Evolutionary conservation across 2,113 vertebrate genomes (phyloP).

Genomic region (Grallaria varia): DNA sequence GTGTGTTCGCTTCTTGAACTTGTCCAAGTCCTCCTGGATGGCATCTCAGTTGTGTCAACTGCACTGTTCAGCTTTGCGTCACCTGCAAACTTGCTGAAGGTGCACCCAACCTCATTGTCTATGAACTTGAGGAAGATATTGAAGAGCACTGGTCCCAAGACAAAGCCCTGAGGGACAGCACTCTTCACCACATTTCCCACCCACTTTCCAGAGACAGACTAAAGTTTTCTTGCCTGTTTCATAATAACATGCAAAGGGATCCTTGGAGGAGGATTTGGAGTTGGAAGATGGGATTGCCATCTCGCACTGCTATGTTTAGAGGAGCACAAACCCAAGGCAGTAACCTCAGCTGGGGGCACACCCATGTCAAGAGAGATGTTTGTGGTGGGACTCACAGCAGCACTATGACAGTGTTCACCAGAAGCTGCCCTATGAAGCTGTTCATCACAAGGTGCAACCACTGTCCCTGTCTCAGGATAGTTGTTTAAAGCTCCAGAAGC

Average conservation of each 20-base stretch:
- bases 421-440: background rate
- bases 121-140: background rate
- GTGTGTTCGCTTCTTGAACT: background rate
- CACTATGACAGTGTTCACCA: background rate
- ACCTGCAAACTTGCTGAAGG: background rate
- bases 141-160: background rate
- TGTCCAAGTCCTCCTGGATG: background rate
- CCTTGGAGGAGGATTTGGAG: background rate
- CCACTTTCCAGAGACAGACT: background rate
- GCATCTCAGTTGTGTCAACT: background rate
- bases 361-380: background rate
- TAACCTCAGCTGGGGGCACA: background rate
- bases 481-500: background rate
- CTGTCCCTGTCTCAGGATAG: background rate
- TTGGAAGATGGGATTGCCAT: background rate
- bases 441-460: fast-evolving
- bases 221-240: background rate
- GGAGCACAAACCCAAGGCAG: background rate
- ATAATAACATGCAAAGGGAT: background rate
- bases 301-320: fast-evolving
- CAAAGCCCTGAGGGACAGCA: background rate
- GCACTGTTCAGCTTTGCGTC: fast-evolving
- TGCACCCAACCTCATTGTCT: background rate
- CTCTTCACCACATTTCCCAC: background rate
- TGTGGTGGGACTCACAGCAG: background rate